phyloP scores from a whole-genome alignment of 2,888 invertebrate species.

The Gasteruption jaculator region DNA sequence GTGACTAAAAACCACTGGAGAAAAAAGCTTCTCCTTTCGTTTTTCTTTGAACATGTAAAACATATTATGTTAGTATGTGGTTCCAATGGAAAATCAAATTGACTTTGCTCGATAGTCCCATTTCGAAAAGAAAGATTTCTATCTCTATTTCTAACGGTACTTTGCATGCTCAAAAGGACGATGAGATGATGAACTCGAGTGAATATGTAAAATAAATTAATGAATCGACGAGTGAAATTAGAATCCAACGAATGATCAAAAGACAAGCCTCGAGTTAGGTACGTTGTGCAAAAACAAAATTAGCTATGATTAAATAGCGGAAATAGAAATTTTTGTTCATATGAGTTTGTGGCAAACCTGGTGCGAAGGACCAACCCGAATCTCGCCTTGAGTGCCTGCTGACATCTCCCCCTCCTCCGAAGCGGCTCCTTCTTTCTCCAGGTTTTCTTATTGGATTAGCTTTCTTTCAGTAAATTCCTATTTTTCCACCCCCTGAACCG shows the following conservation, averaged over 20 bases:
- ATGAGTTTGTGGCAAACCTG: constrained; percentile 57
- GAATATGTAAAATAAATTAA: constrained; percentile 16
- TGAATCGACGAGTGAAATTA: constrained; percentile 5
- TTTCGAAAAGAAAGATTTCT: too few relatives aligned
- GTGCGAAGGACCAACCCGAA: constrained; percentile 73
- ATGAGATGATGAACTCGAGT: constrained; percentile 10
- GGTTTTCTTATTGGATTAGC: constrained; percentile 47
- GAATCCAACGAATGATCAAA: constrained; percentile 18
- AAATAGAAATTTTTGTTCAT: constrained; percentile 37
- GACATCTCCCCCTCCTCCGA: constrained; percentile 53
- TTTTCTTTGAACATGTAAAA: too few relatives aligned
- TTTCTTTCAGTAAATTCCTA: constrained; percentile 49
- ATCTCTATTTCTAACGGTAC: neutral
- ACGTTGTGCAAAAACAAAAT: constrained; percentile 42
- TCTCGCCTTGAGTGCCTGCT: constrained; percentile 72
- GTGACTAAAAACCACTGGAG: constrained; percentile 42
- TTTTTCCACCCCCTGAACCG: constrained; percentile 49
- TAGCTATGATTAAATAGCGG: constrained; percentile 44
- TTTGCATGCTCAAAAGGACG: neutral
- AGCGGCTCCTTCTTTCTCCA: constrained; percentile 52
- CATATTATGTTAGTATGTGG: too few relatives aligned
- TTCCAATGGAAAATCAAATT: too few relatives aligned
- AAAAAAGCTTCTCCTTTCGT: too few relatives aligned
- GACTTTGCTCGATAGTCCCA: too few relatives aligned
- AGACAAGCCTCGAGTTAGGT: constrained; percentile 43